Evolutionary conservation across 2,888 invertebrate species (phyloP).

Genomic region (Dioctria rufipes): DNA sequence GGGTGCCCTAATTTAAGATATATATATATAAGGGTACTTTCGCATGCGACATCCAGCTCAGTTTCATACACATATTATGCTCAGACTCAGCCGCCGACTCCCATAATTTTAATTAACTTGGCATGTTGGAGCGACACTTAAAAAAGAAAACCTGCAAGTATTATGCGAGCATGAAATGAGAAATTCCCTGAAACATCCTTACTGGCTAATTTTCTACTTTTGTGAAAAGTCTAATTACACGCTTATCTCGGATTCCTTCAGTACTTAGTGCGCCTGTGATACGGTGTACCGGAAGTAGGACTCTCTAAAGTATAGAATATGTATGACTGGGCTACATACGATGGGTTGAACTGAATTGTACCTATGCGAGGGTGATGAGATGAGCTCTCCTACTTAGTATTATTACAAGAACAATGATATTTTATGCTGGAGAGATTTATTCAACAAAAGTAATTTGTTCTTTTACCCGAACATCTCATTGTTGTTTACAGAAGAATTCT

Average conservation of each 20-base stretch:
- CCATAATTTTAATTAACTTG: constrained; percentile 22
- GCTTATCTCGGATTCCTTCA: constrained; percentile 1
- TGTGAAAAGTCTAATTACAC: constrained; percentile 16
- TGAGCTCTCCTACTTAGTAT: neutral
- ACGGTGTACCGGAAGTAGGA: constrained; percentile 1
- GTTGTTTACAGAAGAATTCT: neutral
- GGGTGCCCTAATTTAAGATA: neutral
- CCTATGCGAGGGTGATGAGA: neutral
- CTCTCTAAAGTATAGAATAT: neutral
- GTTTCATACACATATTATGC: neutral
- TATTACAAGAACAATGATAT: neutral
- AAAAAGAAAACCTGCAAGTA: neutral
- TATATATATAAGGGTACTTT: neutral
- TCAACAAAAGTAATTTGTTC: neutral
- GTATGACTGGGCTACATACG: neutral
- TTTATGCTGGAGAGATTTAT: neutral
- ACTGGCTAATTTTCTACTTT: constrained; percentile 19
- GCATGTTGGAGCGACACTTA: constrained; percentile 7
- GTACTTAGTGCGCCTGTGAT: neutral
- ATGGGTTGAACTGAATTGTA: neutral
- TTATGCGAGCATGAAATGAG: neutral
- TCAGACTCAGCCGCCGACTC: neutral
- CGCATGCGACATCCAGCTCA: neutral
- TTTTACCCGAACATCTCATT: neutral
- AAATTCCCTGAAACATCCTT: constrained; percentile 14